Evolutionary conservation across 2,113 vertebrate genomes (phyloP).

Genomic region (Brachypodius melanocephalos): DNA sequence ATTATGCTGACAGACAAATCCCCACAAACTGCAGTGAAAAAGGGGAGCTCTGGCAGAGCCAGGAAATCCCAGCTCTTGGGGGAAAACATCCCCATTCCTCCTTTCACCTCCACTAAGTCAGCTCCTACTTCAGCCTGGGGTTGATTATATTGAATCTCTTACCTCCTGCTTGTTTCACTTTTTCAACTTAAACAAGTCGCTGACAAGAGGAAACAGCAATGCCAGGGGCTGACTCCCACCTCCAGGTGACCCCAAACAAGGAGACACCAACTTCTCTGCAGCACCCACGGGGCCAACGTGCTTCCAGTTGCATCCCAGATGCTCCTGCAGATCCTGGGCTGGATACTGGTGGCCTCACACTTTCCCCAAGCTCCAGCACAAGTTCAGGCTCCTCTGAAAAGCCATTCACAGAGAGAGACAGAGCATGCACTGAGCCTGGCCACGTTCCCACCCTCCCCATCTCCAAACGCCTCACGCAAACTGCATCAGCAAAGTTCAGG

Average conservation of each 20-base stretch:
- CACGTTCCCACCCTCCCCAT: background rate
- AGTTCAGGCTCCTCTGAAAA: background rate
- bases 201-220: background rate
- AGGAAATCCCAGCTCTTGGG: background rate
- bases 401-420: background rate
- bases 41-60: background rate
- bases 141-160: background rate
- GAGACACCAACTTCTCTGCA: fast-evolving
- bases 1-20: background rate
- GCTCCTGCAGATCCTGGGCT: background rate
- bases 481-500: background rate
- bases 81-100: background rate
- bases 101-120: fast-evolving
- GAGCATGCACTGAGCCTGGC: background rate
- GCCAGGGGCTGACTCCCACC: background rate
- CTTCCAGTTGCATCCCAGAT: background rate
- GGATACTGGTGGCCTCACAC: background rate
- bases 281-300: fast-evolving
- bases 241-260: background rate
- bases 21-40: background rate
- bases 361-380: background rate
- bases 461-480: fast-evolving
- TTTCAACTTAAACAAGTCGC: background rate
- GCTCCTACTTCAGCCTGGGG: background rate
- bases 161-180: slow-evolving; percentile 29